These are phyloP conservation scores for Podotricha telesiphe DNA, from an alignment of 2,888 invertebrate genomes.

Conservation along the genomic window DNA sequence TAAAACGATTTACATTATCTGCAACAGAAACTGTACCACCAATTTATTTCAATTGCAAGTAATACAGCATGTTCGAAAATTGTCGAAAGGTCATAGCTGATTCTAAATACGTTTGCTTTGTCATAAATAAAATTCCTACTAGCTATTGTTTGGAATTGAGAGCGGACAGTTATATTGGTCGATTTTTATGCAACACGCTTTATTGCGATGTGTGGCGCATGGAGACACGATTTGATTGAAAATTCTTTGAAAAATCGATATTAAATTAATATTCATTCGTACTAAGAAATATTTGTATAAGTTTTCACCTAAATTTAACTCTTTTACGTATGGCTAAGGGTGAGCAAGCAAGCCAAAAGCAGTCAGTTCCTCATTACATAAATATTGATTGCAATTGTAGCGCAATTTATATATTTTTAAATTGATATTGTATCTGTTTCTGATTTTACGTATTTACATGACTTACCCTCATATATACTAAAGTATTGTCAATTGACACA, in stretches of 20 bases:
- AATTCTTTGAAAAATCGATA: background rate
- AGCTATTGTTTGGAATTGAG: conserved; percentile 56
- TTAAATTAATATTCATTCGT: background rate
- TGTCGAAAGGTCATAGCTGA: conserved; percentile 27
- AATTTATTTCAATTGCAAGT: conserved; percentile 13
- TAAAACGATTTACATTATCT: background rate
- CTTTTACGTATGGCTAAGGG: too few relatives aligned
- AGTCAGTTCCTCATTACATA: too few relatives aligned
- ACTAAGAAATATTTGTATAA: background rate
- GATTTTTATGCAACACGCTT: conserved; percentile 50
- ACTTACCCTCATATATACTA: too few relatives aligned
- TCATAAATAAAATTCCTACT: conserved; percentile 39
- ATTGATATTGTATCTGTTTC: too few relatives aligned
- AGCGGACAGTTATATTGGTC: conserved; percentile 54
- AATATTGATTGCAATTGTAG: too few relatives aligned
- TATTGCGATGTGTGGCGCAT: conserved; percentile 28
- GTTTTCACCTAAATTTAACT: too few relatives aligned
- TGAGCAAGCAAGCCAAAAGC: too few relatives aligned
- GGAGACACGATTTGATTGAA: background rate
- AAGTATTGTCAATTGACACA: too few relatives aligned
- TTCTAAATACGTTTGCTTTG: conserved; percentile 33
- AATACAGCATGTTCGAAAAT: conserved; percentile 10
- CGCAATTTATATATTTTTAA: too few relatives aligned
- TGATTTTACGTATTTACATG: too few relatives aligned
- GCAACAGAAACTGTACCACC: background rate